A percentile compares a stretch with the other conserved stretches of the same genome.
phyloP scores from a whole-genome alignment of 2,888 invertebrate species.

The Protophormia terraenovae region DNA sequence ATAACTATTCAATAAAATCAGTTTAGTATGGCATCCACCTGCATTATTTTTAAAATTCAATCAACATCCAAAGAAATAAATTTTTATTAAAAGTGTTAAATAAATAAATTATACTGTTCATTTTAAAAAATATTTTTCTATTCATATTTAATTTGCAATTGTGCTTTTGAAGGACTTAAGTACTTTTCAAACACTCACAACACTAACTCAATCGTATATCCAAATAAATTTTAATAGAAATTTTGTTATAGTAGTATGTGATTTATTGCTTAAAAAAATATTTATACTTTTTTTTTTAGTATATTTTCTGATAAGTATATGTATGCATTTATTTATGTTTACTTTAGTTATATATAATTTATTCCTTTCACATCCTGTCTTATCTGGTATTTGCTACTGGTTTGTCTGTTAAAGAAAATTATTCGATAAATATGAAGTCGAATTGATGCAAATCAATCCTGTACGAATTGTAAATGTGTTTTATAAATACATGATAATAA shows the following conservation, averaged over 20 bases:
- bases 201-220: no score
- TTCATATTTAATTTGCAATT: neutral
- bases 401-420: neutral
- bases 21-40: no score
- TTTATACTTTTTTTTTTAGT: no score
- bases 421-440: neutral
- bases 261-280: neutral
- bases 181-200: neutral
- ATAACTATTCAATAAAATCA: no score
- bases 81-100: neutral
- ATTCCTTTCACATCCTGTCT: conserved; percentile 12
- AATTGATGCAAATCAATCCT: conserved; percentile 29
- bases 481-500: neutral
- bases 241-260: neutral
- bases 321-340: neutral
- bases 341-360: neutral
- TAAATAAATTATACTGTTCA: neutral
- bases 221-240: neutral
- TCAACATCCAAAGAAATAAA: no score
- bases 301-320: no score
- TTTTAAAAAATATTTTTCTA: neutral
- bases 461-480: neutral
- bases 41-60: no score
- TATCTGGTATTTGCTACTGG: neutral
- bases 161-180: neutral